phyloP scores from a whole-genome alignment of 2,113 vertebrate genomes.

The Labeo catla region DNA sequence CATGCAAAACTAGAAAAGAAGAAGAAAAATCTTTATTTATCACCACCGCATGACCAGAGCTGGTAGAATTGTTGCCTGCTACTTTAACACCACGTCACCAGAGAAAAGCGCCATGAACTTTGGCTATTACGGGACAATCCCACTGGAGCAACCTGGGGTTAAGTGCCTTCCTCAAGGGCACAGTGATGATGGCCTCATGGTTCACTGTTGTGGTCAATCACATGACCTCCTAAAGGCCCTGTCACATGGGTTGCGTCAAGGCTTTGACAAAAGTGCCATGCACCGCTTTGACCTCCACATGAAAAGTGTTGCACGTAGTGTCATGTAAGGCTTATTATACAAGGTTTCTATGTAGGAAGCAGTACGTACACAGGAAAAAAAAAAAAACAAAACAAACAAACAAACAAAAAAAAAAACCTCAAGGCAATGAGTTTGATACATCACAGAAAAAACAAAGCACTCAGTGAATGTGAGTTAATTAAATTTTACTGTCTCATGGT shows the following conservation, averaged over 20 bases:
- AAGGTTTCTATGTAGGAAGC: not conserved
- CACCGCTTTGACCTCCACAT: not conserved
- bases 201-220: not conserved
- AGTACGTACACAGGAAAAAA: not conserved
- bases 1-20: not conserved
- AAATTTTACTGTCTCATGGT: not conserved
- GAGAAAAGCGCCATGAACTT: not conserved
- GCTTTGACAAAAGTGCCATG: not conserved
- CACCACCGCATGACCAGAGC: not conserved
- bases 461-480: not conserved
- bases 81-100: not conserved
- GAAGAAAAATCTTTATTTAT: not conserved
- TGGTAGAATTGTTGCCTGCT: not conserved
- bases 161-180: not conserved
- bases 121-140: not conserved
- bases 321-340: not conserved
- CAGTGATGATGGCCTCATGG: not conserved
- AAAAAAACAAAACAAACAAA: no score
- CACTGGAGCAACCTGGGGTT: not conserved
- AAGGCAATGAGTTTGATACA: not conserved
- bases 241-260: conserved; percentile 3
- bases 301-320: not conserved
- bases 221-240: conserved; percentile 15
- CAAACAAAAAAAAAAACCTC: not conserved
- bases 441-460: not conserved